These are phyloP conservation scores for Nymphicus hollandicus DNA, from an alignment of 2,113 vertebrate species.

Conservation along the genomic window DNA sequence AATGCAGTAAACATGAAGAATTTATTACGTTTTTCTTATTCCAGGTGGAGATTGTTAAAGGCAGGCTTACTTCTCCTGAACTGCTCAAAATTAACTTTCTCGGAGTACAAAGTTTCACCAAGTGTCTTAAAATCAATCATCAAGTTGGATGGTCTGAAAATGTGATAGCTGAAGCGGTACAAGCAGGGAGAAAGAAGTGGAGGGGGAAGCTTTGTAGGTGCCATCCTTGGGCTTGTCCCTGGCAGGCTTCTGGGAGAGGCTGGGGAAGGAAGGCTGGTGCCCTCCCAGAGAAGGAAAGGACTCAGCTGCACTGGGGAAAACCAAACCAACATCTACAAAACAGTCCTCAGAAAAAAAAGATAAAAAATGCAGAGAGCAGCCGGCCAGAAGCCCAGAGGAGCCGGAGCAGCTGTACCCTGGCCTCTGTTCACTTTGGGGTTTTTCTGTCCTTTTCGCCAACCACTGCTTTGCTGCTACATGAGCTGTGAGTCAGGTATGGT, in stretches of 20 bases:
- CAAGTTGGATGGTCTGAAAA: background rate
- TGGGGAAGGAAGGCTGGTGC: background rate
- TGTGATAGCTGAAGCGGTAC: background rate
- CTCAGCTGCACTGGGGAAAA: background rate
- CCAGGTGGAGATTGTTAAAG: slow-evolving; percentile 63
- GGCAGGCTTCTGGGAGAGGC: background rate
- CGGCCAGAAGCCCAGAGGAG: background rate
- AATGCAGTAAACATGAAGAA: slow-evolving; percentile 60
- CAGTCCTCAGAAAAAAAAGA: background rate
- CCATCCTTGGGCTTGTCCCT: background rate
- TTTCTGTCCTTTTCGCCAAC: background rate
- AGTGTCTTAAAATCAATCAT: background rate
- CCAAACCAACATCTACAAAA: background rate
- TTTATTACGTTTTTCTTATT: slow-evolving; percentile 71
- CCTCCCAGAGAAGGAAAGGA: background rate
- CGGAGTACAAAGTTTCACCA: background rate
- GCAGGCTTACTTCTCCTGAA: slow-evolving; percentile 1
- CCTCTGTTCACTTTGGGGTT: accelerated
- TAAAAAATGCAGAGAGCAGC: background rate
- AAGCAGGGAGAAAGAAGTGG: background rate
- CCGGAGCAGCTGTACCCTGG: background rate
- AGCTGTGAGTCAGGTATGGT: accelerated
- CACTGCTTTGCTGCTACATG: accelerated
- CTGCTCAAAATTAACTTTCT: slow-evolving; percentile 51
- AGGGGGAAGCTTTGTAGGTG: background rate